Percentiles rank a stretch among this genome's conserved stretches.
phyloP scores from a whole-genome alignment of 1,140 invertebrate genomes.

The Musca vetustissima region DNA sequence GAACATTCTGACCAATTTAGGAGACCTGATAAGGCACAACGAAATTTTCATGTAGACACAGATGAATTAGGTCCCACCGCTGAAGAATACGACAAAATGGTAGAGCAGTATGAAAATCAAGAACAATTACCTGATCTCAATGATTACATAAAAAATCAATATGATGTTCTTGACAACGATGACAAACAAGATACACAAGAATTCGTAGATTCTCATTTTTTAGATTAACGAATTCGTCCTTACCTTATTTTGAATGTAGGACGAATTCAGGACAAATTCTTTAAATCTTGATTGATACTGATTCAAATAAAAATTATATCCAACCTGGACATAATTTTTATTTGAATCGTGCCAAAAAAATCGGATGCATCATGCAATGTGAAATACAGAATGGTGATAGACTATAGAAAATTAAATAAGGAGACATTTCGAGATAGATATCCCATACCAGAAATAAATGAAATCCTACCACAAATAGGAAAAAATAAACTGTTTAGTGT shows the following conservation, averaged over 20 bases:
- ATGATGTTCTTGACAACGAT: no score
- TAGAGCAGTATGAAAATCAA: no score
- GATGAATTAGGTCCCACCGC: no score
- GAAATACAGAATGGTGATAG: constrained; percentile 3
- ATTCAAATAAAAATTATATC: constrained; percentile 28
- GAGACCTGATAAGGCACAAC: neutral
- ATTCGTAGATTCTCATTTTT: constrained; percentile 22
- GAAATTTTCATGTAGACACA: neutral
- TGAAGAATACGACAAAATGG: no score
- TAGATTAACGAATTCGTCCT: constrained; percentile 13
- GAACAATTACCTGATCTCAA: no score
- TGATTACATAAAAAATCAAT: no score
- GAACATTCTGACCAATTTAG: no score
- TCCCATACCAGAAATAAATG: constrained; percentile 1
- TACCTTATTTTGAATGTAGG: constrained; percentile 24
- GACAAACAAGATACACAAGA: no score
- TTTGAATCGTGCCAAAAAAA: neutral
- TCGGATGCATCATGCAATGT: neutral
- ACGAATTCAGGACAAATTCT: constrained; percentile 17
- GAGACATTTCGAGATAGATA: neutral
- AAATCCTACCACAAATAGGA: no score
- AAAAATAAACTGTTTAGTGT: neutral
- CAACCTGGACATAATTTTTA: constrained; percentile 10
- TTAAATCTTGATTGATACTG: constrained; percentile 26
- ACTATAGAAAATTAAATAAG: constrained; percentile 7